phyloP scores from a whole-genome alignment of 1,140 invertebrate species.

The Ectropis grisescens region DNA sequence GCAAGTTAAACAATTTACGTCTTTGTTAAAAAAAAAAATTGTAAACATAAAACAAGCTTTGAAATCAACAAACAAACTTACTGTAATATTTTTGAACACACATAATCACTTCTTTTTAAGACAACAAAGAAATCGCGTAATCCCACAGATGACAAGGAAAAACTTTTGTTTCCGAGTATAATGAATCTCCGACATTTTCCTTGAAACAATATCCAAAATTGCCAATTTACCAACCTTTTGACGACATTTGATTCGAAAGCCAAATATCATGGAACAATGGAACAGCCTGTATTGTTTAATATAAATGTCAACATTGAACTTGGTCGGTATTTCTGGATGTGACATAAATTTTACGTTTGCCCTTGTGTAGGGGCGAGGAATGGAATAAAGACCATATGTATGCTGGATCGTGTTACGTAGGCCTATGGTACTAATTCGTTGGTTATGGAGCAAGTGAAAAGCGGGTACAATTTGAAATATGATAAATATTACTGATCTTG shows the following conservation, averaged over 20 bases:
- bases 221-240: conserved; percentile 12
- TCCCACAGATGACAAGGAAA: neutral
- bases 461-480: too few relatives aligned
- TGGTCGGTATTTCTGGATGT: conserved; percentile 48
- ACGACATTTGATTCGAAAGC: conserved; percentile 19
- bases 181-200: conserved; percentile 12
- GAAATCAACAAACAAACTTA: too few relatives aligned
- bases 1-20: too few relatives aligned
- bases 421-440: conserved; percentile 43
- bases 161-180: conserved; percentile 2
- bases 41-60: too few relatives aligned
- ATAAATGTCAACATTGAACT: conserved; percentile 57
- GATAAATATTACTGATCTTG: too few relatives aligned
- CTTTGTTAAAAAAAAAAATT: too few relatives aligned
- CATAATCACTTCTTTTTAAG: too few relatives aligned
- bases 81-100: too few relatives aligned
- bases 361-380: conserved; percentile 46
- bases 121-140: neutral
- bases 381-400: conserved; percentile 65
- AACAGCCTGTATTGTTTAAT: conserved; percentile 47
- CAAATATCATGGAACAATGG: conserved; percentile 19
- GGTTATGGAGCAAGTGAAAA: conserved; percentile 13
- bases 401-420: conserved; percentile 49
- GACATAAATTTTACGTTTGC: conserved; percentile 63
- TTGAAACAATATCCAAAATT: conserved; percentile 6